These are phyloP conservation scores for Stegana nigrithorax DNA, from an alignment of 2,888 invertebrate genomes.

Conservation along the genomic window DNA sequence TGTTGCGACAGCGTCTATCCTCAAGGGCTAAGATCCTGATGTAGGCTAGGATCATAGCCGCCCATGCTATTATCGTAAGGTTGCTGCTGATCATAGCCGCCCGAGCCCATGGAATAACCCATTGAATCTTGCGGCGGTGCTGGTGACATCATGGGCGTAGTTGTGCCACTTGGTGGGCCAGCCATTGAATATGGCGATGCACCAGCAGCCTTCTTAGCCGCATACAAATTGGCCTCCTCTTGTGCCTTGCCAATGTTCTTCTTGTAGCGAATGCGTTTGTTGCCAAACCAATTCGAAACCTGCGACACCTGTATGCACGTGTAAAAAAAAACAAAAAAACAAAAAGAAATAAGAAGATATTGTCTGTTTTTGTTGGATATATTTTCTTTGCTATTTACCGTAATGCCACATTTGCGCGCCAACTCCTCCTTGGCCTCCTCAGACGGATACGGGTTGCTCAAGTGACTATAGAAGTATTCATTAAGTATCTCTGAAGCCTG, in stretches of 20 bases:
- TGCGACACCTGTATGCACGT: conserved; percentile 69
- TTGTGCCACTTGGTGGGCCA: conserved; percentile 87
- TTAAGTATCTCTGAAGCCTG: conserved; percentile 99
- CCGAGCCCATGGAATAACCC: conserved; percentile 93
- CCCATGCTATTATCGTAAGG: conserved; percentile 91
- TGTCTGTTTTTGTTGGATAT: neutral
- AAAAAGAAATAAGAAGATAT: neutral
- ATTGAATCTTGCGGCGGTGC: conserved; percentile 92
- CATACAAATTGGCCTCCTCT: conserved; percentile 98
- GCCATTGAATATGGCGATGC: conserved; percentile 90
- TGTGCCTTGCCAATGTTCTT: conserved; percentile 99
- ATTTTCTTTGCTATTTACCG: conserved; percentile 72
- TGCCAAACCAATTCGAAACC: conserved; percentile 99
- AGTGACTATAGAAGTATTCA: conserved; percentile 99
- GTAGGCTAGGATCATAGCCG: conserved; percentile 88
- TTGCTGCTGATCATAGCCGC: conserved; percentile 89
- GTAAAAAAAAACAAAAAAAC: conserved; percentile 1
- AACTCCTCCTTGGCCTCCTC: conserved; percentile 99
- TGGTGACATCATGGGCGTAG: conserved; percentile 95
- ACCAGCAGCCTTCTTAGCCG: conserved; percentile 97
- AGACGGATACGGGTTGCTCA: conserved; percentile 99
- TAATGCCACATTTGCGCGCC: conserved; percentile 98
- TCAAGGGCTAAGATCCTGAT: conserved; percentile 83
- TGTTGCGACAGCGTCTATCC: conserved; percentile 54
- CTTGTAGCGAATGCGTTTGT: conserved; percentile 99